Evolutionary conservation across 1,140 invertebrate genomes (phyloP), one percentile per base, ranked within the genome.

Genomic region (Drosophila seguyi): DNA sequence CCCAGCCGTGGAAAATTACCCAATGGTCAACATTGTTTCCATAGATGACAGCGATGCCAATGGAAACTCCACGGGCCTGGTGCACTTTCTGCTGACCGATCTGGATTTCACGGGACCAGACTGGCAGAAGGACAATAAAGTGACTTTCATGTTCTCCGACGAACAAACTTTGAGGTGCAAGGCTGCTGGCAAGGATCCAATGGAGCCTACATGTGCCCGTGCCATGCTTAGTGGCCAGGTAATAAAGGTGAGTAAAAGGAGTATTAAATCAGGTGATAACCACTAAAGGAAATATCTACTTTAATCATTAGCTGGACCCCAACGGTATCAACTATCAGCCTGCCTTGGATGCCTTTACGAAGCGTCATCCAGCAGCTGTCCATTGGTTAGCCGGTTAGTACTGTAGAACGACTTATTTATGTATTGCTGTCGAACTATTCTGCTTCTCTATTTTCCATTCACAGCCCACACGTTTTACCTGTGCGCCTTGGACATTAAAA

Each of bases 191-290:
- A 95, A 94, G 63, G 96, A 97, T 92, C 95, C 96, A 1, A 96
- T 97, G 94, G 96, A 97, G 93, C 96, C 97, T 2, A 94, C 96
- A 14, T 97, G 97, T 94, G 95, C 96, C 2, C 94, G 96, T 57
- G 93, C 96, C 0, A 95, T 97, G 76, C 93, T 97, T 2, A 94
- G 95, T 27, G 96, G 97, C 41, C 94, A 94, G 87, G 95, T 97
- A 65, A 93, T 94, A 58, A 94, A 94, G 93, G 96, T 97, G 91
- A 90, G 53, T 14, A 18, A 34, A 16, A 10, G 1, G 4, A 8
- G 7, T 3, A 4, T 3, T 16, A 22, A 11, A 6, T n/a, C 16
- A n/a, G n/a, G 29, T 8, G n/a, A 34, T 13, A 31, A 11, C 6
- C 0, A 31, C n/a, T 20, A 1, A 0, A 36, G 6, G 20, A 25